These are phyloP conservation scores for Holocentrus rufus DNA, from an alignment of 2,797 vertebrate genomes.

Conservation along the genomic window DNA sequence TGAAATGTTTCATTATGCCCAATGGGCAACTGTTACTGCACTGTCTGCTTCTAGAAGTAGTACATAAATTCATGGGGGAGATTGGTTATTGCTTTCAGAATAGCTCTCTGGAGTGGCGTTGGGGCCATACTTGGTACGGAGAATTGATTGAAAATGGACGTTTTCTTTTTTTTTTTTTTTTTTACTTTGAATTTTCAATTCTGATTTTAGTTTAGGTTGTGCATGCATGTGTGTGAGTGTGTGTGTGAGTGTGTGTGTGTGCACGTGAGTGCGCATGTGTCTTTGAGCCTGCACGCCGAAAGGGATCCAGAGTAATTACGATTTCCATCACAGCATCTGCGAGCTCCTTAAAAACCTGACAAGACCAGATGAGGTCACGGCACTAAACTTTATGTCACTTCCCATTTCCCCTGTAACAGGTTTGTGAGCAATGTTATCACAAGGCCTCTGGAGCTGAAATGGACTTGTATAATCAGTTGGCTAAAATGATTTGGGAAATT, in stretches of 20 bases:
- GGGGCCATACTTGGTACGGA: slow-evolving; percentile 29
- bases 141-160: slow-evolving; percentile 47
- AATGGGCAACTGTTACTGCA: slow-evolving; percentile 33
- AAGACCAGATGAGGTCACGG: slow-evolving; percentile 55
- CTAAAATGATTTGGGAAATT: slow-evolving; percentile 71
- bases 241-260: not conserved
- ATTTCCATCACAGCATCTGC: slow-evolving; percentile 51
- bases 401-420: slow-evolving; percentile 68
- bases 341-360: slow-evolving; percentile 52
- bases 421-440: slow-evolving; percentile 62
- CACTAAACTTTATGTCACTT: slow-evolving; percentile 70
- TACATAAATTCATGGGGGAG: slow-evolving; percentile 57
- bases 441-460: slow-evolving; percentile 56
- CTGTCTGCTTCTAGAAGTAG: slow-evolving; percentile 41
- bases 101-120: slow-evolving; percentile 48
- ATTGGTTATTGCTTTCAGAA: slow-evolving; percentile 58
- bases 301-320: slow-evolving; percentile 52
- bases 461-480: slow-evolving; percentile 66
- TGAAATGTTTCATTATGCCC: slow-evolving; percentile 63
- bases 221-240: slow-evolving; percentile 1
- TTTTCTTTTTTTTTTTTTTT: slow-evolving; percentile 11
- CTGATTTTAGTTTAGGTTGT: slow-evolving; percentile 37
- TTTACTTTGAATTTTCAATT: too few species aligned
- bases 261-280: not conserved
- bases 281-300: not conserved